Conservation (phyloP, 2,113 vertebrate species). For the Aramus guarauna region DNA sequence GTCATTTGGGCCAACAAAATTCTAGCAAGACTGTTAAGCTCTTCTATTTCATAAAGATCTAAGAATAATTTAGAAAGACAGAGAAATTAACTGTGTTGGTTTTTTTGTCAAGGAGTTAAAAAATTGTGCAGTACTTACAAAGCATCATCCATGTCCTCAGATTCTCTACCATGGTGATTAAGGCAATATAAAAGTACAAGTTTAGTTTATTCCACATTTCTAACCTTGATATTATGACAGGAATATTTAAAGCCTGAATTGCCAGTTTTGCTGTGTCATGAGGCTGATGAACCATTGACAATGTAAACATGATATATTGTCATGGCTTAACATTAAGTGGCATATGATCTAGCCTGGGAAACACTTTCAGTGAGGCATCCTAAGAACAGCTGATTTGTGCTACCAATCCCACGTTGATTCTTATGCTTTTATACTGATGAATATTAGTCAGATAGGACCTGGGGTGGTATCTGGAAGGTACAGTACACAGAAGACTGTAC, state of each 20-base stretch:
- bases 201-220: neutral
- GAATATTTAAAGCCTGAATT: neutral
- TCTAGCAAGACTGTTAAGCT: neutral
- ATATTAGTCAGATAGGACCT: slow-evolving; percentile 12
- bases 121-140: neutral
- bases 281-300: neutral
- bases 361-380: neutral
- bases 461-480: slow-evolving; percentile 15
- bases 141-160: neutral
- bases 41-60: neutral
- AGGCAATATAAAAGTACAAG: neutral
- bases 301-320: neutral
- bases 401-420: neutral
- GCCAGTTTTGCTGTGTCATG: neutral
- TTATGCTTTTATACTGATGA: neutral
- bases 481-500: slow-evolving; percentile 24
- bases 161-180: neutral
- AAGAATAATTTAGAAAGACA: neutral
- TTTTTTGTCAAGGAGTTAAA: neutral
- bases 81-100: neutral
- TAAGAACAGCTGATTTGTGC: neutral
- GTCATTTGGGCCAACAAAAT: neutral
- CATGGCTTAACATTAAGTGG: neutral
- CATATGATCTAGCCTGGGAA: neutral
- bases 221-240: neutral